Conservation (phyloP, 2,113 vertebrate species). For the Brienomyrus longianalis region DNA sequence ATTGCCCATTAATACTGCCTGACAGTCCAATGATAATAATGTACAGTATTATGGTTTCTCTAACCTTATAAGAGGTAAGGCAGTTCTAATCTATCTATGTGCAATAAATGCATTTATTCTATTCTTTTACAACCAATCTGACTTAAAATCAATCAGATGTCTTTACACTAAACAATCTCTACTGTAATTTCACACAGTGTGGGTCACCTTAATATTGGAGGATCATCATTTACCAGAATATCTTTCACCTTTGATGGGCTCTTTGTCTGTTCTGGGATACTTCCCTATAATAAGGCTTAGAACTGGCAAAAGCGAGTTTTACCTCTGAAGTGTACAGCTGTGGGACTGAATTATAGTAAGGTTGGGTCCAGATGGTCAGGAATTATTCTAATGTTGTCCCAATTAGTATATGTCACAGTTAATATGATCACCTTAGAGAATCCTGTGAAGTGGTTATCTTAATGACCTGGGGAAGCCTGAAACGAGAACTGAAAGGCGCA, state of each 20-base stretch:
- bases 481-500: neutral
- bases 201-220: slow-evolving; percentile 33
- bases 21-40: neutral
- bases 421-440: neutral
- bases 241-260: slow-evolving; percentile 18
- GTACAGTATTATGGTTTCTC: neutral
- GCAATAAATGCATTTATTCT: slow-evolving; percentile 33
- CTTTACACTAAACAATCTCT: neutral
- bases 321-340: neutral
- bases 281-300: neutral
- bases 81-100: slow-evolving; percentile 37
- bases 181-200: slow-evolving; percentile 11
- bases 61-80: slow-evolving; percentile 24
- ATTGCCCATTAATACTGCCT: neutral
- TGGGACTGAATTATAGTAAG: neutral
- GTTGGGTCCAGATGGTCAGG: slow-evolving; percentile 14
- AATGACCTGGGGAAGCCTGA: neutral
- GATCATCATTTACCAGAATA: slow-evolving; percentile 29
- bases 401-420: slow-evolving; percentile 10
- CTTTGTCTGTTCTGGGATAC: neutral
- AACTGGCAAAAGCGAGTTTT: neutral
- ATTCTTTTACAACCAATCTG: slow-evolving; percentile 47
- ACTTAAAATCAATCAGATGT: slow-evolving; percentile 31
- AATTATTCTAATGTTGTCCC: neutral
- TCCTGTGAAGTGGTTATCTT: neutral